phyloP scores from a whole-genome alignment of 2,888 invertebrate genomes.

The Lymantria dispar region DNA sequence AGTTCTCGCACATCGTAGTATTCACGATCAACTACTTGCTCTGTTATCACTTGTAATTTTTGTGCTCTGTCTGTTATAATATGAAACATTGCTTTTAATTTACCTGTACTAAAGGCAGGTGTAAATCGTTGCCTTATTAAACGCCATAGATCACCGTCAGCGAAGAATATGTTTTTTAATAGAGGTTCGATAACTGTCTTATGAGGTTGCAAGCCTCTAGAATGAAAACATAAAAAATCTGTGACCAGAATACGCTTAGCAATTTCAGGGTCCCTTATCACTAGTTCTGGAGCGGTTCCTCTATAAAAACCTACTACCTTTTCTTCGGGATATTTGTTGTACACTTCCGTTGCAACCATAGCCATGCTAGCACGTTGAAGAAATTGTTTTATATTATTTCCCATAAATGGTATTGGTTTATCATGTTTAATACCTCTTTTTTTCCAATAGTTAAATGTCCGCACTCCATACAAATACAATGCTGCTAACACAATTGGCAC shows the following conservation, averaged over 20 bases:
- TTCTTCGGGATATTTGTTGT: conserved; percentile 62
- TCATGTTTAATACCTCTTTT: conserved; percentile 63
- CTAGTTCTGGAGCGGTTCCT: conserved; percentile 54
- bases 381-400: conserved; percentile 57
- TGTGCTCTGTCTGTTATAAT: conserved; percentile 65
- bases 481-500: conserved; percentile 32
- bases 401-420: conserved; percentile 54
- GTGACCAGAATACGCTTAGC: conserved; percentile 59
- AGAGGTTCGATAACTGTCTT: conserved; percentile 62
- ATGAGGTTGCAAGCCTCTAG: conserved; percentile 59
- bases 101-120: conserved; percentile 66
- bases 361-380: conserved; percentile 55
- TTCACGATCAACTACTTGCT: conserved; percentile 47
- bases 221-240: conserved; percentile 61
- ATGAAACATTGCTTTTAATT: conserved; percentile 70
- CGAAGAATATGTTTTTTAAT: conserved; percentile 64
- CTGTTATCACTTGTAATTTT: conserved; percentile 56
- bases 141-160: conserved; percentile 68
- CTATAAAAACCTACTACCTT: conserved; percentile 65
- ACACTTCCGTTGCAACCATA: conserved; percentile 58
- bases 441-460: conserved; percentile 63
- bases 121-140: conserved; percentile 65
- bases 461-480: conserved; percentile 54
- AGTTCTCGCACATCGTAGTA: conserved; percentile 63
- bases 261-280: conserved; percentile 66